These are phyloP conservation scores for Clarias platycephalus DNA, from an alignment of 2,797 vertebrate genomes.

Conservation along the genomic window DNA sequence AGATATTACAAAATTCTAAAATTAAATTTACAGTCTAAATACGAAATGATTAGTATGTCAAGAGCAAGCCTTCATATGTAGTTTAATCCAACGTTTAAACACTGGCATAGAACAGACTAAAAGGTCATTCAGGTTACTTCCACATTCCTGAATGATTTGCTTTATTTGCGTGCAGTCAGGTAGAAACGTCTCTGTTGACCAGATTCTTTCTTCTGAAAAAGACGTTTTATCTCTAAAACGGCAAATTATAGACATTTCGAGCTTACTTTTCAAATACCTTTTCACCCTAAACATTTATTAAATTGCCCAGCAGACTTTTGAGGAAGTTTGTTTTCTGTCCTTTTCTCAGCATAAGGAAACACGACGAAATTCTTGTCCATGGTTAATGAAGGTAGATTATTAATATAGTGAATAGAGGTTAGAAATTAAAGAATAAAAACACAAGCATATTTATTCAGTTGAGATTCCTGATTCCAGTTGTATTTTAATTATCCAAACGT, in stretches of 20 bases:
- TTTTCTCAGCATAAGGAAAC: background rate
- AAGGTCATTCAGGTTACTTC: background rate
- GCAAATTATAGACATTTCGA: conserved; percentile 6
- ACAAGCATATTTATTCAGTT: too few relatives aligned
- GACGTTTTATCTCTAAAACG: background rate
- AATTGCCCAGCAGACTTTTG: background rate
- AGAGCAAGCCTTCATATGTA: background rate
- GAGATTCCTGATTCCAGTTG: background rate
- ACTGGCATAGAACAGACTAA: background rate
- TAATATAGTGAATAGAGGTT: background rate
- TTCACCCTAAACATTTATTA: background rate
- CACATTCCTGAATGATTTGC: background rate
- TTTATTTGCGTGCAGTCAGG: conserved; percentile 6
- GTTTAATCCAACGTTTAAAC: background rate
- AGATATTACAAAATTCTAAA: background rate
- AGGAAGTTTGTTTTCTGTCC: background rate
- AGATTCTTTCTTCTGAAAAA: background rate
- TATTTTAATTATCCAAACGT: background rate
- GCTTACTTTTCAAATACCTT: background rate
- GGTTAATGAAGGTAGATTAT: background rate
- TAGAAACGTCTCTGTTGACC: background rate
- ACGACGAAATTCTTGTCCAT: background rate
- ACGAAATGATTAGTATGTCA: background rate
- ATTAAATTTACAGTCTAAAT: background rate
- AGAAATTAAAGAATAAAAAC: background rate